Conservation (phyloP, 2,888 invertebrate species). For the Opisthograptis luteolata region DNA sequence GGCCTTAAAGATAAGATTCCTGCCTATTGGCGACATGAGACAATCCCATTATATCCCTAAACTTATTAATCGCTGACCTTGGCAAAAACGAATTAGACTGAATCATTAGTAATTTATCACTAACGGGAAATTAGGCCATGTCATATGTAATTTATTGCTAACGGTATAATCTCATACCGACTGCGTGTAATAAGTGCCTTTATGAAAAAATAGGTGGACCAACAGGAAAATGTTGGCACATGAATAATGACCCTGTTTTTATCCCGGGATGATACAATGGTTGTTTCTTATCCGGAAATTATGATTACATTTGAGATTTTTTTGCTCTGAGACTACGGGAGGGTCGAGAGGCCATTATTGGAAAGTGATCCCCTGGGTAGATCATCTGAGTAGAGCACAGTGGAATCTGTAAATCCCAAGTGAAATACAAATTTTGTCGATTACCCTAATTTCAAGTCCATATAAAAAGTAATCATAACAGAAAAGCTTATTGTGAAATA, state of each 20-base stretch:
- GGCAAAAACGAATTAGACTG: slow-evolving; percentile 21
- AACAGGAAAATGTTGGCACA: slow-evolving; percentile 38
- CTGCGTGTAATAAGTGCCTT: slow-evolving; percentile 25
- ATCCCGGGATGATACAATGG: slow-evolving; percentile 38
- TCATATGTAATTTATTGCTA: slow-evolving; percentile 26
- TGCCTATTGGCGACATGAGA: not conserved
- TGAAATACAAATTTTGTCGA: no score
- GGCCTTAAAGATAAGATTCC: not conserved
- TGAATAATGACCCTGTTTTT: slow-evolving; percentile 56
- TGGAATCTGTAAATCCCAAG: no score
- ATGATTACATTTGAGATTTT: slow-evolving; percentile 28
- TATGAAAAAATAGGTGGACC: slow-evolving; percentile 38
- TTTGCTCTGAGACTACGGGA: slow-evolving; percentile 11
- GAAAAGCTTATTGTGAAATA: no score
- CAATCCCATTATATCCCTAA: slow-evolving; percentile 11
- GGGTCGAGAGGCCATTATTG: slow-evolving; percentile 1
- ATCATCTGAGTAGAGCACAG: no score
- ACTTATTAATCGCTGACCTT: slow-evolving; percentile 21
- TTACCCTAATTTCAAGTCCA: no score
- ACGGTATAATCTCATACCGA: slow-evolving; percentile 16
- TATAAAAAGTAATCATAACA: no score
- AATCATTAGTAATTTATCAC: slow-evolving; percentile 28
- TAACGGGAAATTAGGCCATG: slow-evolving; percentile 26
- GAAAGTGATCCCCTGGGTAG: no score
- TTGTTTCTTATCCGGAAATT: slow-evolving; percentile 30